Evolutionary conservation across 2,888 invertebrate species (phyloP), one percentile per base, ranked within the genome.

Genomic region (Zeuzera pyrina): DNA sequence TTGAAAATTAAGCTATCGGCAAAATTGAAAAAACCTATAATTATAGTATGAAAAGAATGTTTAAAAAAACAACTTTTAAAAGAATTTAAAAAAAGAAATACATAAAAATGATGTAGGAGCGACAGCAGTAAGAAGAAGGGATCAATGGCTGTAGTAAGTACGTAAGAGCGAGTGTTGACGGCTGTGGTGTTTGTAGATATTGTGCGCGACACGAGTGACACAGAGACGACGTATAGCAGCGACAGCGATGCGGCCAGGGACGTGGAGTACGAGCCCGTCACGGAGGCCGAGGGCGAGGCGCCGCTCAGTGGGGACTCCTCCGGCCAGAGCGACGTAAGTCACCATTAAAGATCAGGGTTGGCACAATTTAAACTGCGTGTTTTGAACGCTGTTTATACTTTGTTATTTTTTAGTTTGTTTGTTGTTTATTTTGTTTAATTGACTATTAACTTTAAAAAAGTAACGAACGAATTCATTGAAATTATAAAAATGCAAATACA

Each of bases 131-230:
- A 19, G 8, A 19, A 26, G 12, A 26, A 26, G 12, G 12, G 12
- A 10, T 22, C 22, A 8, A 5, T 12, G 4, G 12, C 10, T 12
- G 26, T 5, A 29, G 24, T 26, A 30, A 2, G 27, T 15, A 31
- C 26, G 26, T 33, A 36, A 33, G 27, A 32, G 33, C 16, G 22
- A 10, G n/a, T 22, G 22, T 22, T 22, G 22, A 22, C 15, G 30
- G 12, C 14, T 27, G 15, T n/a, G n/a, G 65, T 62, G 51, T 72
- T 78, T 78, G 64, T 79, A 85, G 85, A 85, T 79, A 53, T 65
- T 63, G 84, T 76, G 50, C 72, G 78, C 41, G 86, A 86, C 65
- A 84, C 85, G 43, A 83, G 73, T 57, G 86, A 86, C 64, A 76
- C 84, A 36, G 79, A 78, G 36, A 55, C 56, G 35, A 27, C 43